Evolutionary conservation across 64 coral and sea anemone genomes (phyloP).

Genomic region (Stichodactyla mertensii): DNA sequence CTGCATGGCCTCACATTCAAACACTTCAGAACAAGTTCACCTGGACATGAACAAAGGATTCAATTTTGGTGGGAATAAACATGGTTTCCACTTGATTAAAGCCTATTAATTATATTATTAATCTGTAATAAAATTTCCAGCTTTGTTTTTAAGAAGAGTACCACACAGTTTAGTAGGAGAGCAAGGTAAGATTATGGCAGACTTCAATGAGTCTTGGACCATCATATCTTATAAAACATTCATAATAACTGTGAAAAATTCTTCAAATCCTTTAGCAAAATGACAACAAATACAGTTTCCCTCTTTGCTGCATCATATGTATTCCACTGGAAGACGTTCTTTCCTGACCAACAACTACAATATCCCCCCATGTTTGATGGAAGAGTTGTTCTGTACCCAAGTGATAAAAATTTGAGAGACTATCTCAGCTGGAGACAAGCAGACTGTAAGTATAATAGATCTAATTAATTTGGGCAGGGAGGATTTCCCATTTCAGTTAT

Average conservation of each 20-base stretch:
- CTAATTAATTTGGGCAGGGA: background rate
- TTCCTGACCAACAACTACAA: slow-evolving; percentile 56
- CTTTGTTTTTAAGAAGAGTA: slow-evolving; percentile 93
- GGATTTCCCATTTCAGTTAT: background rate
- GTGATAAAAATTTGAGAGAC: slow-evolving; percentile 84
- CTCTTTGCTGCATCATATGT: slow-evolving; percentile 92
- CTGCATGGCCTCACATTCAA: too few relatives aligned
- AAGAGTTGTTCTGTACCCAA: slow-evolving; percentile 86
- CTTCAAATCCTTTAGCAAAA: slow-evolving; percentile 45
- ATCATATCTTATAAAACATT: background rate
- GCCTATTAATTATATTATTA: background rate
- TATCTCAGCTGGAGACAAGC: slow-evolving; percentile 98
- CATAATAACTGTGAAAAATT: background rate
- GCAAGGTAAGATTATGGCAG: slow-evolving; percentile 44
- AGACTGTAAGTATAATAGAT: slow-evolving; percentile 63
- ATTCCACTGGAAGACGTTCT: slow-evolving; percentile 84
- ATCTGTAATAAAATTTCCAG: slow-evolving; percentile 26
- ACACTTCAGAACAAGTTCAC: too few relatives aligned
- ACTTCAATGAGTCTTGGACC: background rate
- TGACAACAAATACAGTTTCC: slow-evolving; percentile 85
- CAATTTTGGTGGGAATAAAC: too few relatives aligned
- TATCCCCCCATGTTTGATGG: slow-evolving; percentile 99
- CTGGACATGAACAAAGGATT: too few relatives aligned
- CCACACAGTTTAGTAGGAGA: slow-evolving; percentile 92
- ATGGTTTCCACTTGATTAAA: too few relatives aligned